phyloP scores from a whole-genome alignment of 1,140 invertebrate species.

The Ceratitis capitata region DNA sequence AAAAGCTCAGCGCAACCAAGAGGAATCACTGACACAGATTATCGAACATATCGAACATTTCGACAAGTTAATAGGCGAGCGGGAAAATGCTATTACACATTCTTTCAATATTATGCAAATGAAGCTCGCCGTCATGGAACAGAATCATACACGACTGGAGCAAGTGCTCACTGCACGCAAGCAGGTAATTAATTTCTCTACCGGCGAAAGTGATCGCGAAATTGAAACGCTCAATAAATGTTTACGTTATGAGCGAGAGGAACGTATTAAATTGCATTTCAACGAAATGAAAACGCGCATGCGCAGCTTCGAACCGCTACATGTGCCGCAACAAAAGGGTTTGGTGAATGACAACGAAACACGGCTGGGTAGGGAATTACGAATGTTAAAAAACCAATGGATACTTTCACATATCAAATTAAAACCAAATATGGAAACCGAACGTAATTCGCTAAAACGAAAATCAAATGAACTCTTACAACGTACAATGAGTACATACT shows the following conservation, averaged over 20 bases:
- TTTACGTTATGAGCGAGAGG: constrained; percentile 47
- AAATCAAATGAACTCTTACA: constrained; percentile 46
- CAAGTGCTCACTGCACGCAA: constrained; percentile 44
- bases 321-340: constrained; percentile 48
- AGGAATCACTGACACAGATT: constrained; percentile 63
- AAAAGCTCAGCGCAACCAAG: constrained; percentile 82
- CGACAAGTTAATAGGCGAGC: constrained; percentile 50
- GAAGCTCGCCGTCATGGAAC: constrained; percentile 49
- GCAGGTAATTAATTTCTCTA: neutral
- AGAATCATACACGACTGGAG: constrained; percentile 49
- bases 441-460: neutral
- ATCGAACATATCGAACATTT: constrained; percentile 53
- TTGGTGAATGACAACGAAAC: neutral
- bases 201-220: constrained; percentile 18
- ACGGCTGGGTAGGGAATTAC: neutral
- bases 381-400: constrained; percentile 34
- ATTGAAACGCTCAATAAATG: constrained; percentile 47
- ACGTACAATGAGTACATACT: constrained; percentile 52
- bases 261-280: constrained; percentile 50
- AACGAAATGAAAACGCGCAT: constrained; percentile 46
- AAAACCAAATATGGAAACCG: neutral
- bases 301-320: constrained; percentile 51
- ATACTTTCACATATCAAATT: constrained; percentile 25
- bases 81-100: constrained; percentile 50
- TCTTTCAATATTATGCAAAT: constrained; percentile 49